Percentiles rank a stretch among this genome's conserved stretches.
Conservation (phyloP, 2,888 invertebrate species). For the Caenorhabditis zanzibari region DNA sequence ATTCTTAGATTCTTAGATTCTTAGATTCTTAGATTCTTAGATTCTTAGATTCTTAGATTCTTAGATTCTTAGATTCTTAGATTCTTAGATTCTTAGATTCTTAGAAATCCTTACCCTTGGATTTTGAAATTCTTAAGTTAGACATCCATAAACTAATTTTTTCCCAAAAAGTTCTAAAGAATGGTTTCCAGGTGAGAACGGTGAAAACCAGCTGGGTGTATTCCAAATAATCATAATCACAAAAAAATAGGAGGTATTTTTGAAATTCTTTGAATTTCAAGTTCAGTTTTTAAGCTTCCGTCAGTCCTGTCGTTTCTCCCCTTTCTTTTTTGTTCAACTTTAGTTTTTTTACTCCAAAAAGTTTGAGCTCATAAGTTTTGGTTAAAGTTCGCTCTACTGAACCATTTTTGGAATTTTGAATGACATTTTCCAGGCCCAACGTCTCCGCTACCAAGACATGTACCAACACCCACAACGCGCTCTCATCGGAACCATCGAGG, state of each 20-base stretch:
- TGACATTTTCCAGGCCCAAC: conserved; percentile 88
- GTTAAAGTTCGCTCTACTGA: too few species aligned
- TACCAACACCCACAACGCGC: conserved; percentile 95
- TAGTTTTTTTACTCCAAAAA: not conserved
- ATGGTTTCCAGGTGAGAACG: conserved; percentile 22
- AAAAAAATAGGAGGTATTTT: too few species aligned
- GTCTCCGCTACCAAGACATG: conserved; percentile 91
- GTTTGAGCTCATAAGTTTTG: too few species aligned
- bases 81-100: too few species aligned
- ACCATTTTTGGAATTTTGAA: too few species aligned
- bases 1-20: too few species aligned
- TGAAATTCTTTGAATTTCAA: not conserved
- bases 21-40: too few species aligned
- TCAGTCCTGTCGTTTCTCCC: conserved; percentile 1
- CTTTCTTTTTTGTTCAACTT: not conserved
- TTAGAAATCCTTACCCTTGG: too few species aligned
- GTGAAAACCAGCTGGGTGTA: conserved; percentile 35
- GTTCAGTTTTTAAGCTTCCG: conserved; percentile 14
- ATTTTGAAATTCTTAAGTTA: too few species aligned
- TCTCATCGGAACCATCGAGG: conserved; percentile 91
- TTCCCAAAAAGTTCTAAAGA: conserved; percentile 5
- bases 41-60: too few species aligned
- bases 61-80: too few species aligned
- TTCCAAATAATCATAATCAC: conserved; percentile 28
- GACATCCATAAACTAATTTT: not conserved